Conservation (phyloP, 2,797 vertebrate genomes). For the Danio albolineatus region DNA sequence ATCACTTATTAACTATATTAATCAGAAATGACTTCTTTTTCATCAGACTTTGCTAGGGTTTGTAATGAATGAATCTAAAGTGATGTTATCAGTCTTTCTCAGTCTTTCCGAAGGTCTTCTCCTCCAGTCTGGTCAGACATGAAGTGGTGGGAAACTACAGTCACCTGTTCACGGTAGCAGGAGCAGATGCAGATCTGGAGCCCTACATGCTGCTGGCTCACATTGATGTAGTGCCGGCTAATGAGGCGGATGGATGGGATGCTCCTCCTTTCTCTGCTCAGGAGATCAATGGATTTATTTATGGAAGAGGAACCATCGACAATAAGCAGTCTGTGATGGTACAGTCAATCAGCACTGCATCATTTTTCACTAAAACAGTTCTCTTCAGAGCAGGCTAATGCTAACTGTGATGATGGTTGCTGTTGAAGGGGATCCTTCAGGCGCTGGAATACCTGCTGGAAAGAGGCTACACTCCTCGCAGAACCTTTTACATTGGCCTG, state of each 20-base stretch:
- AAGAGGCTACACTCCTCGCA: slow-evolving; percentile 83
- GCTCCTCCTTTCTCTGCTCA: slow-evolving; percentile 91
- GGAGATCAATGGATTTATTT: slow-evolving; percentile 90
- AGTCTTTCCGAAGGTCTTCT: slow-evolving; percentile 92
- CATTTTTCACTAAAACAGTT: not conserved
- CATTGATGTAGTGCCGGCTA: slow-evolving; percentile 95
- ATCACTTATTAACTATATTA: not conserved
- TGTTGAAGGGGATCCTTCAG: slow-evolving; percentile 88
- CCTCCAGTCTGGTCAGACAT: slow-evolving; percentile 85
- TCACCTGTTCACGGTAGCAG: slow-evolving; percentile 88
- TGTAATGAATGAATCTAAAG: not conserved
- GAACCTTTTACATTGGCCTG: slow-evolving; percentile 90
- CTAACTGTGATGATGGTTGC: slow-evolving; percentile 28
- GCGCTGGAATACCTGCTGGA: slow-evolving; percentile 89
- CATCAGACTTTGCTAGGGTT: not conserved
- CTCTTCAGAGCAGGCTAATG: slow-evolving; percentile 2
- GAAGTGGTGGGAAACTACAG: slow-evolving; percentile 88
- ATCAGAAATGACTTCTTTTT: not conserved
- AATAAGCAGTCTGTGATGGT: slow-evolving; percentile 92
- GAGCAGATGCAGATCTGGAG: slow-evolving; percentile 78
- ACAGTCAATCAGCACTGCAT: slow-evolving; percentile 46
- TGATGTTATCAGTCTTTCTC: slow-evolving; percentile 27
- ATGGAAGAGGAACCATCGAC: slow-evolving; percentile 92
- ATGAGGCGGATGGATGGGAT: slow-evolving; percentile 87
- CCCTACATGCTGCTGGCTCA: slow-evolving; percentile 94